Evolutionary conservation across 2,888 invertebrate species (phyloP).

Genomic region (Philonicus albiceps): DNA sequence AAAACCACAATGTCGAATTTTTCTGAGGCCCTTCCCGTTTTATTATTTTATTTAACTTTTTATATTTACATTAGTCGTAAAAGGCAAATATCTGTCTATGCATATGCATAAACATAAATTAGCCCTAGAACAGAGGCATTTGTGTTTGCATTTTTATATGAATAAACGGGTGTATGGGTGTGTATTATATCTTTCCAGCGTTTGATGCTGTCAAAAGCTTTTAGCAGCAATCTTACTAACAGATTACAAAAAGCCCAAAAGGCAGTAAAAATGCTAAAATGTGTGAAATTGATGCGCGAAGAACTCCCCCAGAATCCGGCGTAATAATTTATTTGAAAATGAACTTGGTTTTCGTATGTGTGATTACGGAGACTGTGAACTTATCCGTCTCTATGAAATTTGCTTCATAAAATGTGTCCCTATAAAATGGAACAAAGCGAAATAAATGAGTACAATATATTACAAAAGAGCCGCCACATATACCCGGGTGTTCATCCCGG

Average conservation of each 20-base stretch:
- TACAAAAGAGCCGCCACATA: constrained; percentile 2
- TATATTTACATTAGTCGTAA: too few species aligned
- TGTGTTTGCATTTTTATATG: too few species aligned
- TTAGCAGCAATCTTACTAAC: background rate
- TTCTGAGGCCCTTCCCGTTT: too few species aligned
- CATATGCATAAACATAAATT: too few species aligned
- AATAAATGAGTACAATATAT: constrained; percentile 34
- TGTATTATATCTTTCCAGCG: background rate
- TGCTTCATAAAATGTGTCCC: constrained; percentile 34
- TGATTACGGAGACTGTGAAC: background rate
- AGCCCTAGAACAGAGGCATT: too few species aligned
- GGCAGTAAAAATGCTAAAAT: background rate
- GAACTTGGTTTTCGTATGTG: background rate
- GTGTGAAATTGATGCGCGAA: background rate
- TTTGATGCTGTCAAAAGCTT: background rate
- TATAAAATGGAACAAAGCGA: constrained; percentile 26
- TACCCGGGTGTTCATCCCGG: constrained; percentile 6
- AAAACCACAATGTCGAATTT: too few species aligned
- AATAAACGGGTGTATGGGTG: too few species aligned
- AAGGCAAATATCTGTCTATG: too few species aligned
- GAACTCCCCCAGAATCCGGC: background rate
- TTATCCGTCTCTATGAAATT: constrained; percentile 15
- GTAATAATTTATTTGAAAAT: background rate
- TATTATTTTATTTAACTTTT: too few species aligned
- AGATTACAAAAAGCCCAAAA: background rate